Evolutionary conservation across 1,140 invertebrate genomes (phyloP), one percentile per base, ranked within the genome.

Genomic region (Andricus grossulariae): DNA sequence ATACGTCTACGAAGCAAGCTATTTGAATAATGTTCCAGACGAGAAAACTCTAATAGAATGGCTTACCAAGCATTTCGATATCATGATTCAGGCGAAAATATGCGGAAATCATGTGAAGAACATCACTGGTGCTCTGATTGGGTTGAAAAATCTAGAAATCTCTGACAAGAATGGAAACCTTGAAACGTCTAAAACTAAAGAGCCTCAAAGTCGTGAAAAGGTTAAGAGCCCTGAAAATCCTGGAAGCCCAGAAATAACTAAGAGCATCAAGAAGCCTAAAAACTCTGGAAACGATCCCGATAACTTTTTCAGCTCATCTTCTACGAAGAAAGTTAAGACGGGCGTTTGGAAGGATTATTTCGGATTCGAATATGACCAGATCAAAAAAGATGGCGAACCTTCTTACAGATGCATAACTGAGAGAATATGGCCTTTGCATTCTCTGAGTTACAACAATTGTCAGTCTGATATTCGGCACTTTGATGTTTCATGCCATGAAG

Each of bases 341-440:
- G 60, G 32, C 10, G 10, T 32, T 16, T 66, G 60, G 60, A 16
- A n/a, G 6, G 60, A 66, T 66, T 39, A 13, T 66, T 39, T 66
- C 1, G n/a, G 16, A 16, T 39, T 39, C 10, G 32, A 66, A 25
- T 66, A 66, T 39, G 60, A 66, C 1, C 15, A n/a, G 8, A 66
- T 66, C 39, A 32, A 66, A 16, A 66, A 66, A 45, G 21, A 66
- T 1, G 4, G 15, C 3, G 13, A 66, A 66, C 15, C 2, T 32
- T 66, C 21, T 16, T 66, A 66, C n/a, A 66, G 60, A 66, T 66
- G 60, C 39, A 16, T 32, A 25, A 66, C 60, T 16, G n/a, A 25
- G 8, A 66, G 39, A 66, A 39, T 66, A 66, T 66, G 60, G 60
- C 60, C 60, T 16, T n/a, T 66, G 25, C 60, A 66, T n/a, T 39